Conservation (phyloP, 2,113 vertebrate species). For the Garra rufa region DNA sequence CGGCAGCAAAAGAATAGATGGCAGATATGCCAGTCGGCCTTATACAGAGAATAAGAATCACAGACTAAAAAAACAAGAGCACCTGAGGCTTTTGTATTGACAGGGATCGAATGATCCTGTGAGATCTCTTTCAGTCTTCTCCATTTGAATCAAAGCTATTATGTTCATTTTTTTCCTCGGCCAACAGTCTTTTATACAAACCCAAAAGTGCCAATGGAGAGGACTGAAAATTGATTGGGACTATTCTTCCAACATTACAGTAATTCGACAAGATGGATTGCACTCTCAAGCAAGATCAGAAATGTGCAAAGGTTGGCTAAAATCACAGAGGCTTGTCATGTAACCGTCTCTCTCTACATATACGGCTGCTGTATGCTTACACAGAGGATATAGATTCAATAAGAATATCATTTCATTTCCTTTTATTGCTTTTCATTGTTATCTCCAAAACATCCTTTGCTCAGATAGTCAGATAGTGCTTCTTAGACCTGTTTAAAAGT, state of each 20-base stretch:
- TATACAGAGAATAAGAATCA: neutral
- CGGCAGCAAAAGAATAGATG: constrained; percentile 32
- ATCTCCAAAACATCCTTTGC: neutral
- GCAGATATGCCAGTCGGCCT: constrained; percentile 9
- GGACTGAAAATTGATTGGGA: constrained; percentile 60
- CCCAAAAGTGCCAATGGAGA: constrained; percentile 53
- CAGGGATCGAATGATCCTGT: constrained; percentile 35
- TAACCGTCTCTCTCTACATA: constrained; percentile 65
- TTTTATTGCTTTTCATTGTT: neutral
- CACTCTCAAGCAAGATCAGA: constrained; percentile 60
- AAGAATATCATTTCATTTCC: neutral
- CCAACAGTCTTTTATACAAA: constrained; percentile 58
- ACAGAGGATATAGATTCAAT: constrained; percentile 20
- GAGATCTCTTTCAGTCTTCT: constrained; percentile 31
- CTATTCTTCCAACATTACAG: constrained; percentile 59
- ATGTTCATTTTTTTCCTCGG: constrained; percentile 48
- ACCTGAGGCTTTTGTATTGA: constrained; percentile 38
- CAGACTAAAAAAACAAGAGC: constrained; percentile 10
- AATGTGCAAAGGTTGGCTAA: constrained; percentile 67
- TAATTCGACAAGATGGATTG: constrained; percentile 69
- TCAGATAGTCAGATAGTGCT: too few relatives aligned
- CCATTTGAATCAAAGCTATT: constrained; percentile 46
- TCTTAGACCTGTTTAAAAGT: too few relatives aligned
- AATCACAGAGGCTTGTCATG: constrained; percentile 66
- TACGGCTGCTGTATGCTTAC: constrained; percentile 48